Evolutionary conservation across 1,140 invertebrate genomes (phyloP).

Genomic region (Macrobrachium rosenbergii): DNA sequence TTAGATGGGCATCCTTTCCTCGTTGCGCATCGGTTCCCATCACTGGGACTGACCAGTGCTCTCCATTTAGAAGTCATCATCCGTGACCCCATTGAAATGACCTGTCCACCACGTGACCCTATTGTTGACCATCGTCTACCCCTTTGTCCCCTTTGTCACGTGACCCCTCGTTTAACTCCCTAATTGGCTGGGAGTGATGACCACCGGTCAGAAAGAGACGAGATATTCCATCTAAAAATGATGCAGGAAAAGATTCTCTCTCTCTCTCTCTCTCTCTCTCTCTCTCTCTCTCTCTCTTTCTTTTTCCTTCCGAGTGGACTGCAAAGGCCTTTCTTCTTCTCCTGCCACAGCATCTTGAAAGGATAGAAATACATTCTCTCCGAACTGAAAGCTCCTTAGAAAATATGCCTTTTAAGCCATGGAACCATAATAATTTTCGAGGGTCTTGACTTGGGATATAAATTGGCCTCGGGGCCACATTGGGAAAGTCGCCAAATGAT

Average conservation of each 20-base stretch:
- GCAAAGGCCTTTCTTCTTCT: no score
- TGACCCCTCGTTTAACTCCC: slow-evolving; percentile 57
- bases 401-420: no score
- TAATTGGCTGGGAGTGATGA: slow-evolving; percentile 58
- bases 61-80: slow-evolving; percentile 31
- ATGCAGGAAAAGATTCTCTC: background rate
- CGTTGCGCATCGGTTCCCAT: slow-evolving; percentile 31
- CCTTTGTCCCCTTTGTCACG: slow-evolving; percentile 50
- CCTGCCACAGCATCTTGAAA: no score
- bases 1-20: slow-evolving; percentile 2
- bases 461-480: background rate
- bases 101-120: slow-evolving; percentile 30
- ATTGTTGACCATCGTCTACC: slow-evolving; percentile 6
- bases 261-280: background rate
- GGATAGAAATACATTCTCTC: no score
- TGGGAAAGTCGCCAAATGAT: slow-evolving; percentile 10
- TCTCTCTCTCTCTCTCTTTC: background rate
- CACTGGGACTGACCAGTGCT: slow-evolving; percentile 37
- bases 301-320: no score
- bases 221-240: background rate
- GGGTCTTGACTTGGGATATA: no score
- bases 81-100: slow-evolving; percentile 51
- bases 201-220: background rate
- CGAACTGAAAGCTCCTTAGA: no score
- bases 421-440: no score